These are phyloP conservation scores for Eristalis intricaria DNA, from an alignment of 2,888 invertebrate genomes.

Conservation along the genomic window DNA sequence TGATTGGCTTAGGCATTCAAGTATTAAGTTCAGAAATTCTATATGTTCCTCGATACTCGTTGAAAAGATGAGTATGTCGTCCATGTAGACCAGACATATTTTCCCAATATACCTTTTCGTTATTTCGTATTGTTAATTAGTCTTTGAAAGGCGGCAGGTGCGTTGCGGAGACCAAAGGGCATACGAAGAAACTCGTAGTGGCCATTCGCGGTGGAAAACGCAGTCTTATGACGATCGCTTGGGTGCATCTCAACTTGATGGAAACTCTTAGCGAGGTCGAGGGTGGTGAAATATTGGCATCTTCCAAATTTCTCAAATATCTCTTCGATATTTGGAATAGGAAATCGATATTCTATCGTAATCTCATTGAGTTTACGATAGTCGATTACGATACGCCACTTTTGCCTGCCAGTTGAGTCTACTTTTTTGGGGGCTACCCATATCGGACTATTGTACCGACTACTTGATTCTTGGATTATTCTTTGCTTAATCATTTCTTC, in stretches of 20 bases:
- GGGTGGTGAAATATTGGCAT: not conserved
- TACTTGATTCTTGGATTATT: not conserved
- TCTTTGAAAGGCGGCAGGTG: slow-evolving; percentile 37
- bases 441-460: not conserved
- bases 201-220: too few species aligned
- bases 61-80: slow-evolving; percentile 73
- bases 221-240: not conserved
- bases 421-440: too few species aligned
- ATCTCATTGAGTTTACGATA: too few species aligned
- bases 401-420: too few species aligned
- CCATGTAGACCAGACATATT: slow-evolving; percentile 75
- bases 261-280: not conserved
- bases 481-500: not conserved
- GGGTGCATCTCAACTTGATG: not conserved
- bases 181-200: slow-evolving; percentile 27
- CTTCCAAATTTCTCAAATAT: too few species aligned
- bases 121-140: slow-evolving; percentile 73
- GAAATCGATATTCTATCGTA: too few species aligned
- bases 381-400: not conserved
- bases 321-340: too few species aligned
- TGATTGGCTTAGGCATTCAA: slow-evolving; percentile 43
- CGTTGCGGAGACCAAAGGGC: slow-evolving; percentile 36
- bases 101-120: slow-evolving; percentile 73
- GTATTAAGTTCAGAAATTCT: slow-evolving; percentile 69
- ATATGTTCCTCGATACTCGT: slow-evolving; percentile 74